phyloP scores from a whole-genome alignment of 2,888 invertebrate genomes.

The Drosophila prolongata region DNA sequence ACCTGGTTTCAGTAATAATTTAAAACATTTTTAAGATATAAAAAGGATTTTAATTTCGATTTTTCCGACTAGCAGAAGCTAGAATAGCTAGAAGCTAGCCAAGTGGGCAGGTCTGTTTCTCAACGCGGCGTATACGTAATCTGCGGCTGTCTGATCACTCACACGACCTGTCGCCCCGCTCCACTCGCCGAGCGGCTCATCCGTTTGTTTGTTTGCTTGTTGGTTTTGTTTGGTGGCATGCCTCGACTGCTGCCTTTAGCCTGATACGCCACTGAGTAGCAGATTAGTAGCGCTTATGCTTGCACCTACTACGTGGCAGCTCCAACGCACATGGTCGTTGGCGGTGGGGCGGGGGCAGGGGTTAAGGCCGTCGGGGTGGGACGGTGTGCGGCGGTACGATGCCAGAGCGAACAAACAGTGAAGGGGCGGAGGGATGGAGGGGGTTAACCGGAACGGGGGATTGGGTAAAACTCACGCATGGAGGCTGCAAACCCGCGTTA shows the following conservation, averaged over 20 bases:
- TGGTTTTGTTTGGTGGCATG: conserved; percentile 54
- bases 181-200: conserved; percentile 24
- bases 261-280: conserved; percentile 78
- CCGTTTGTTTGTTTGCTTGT: conserved; percentile 55
- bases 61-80: too few species aligned
- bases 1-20: too few species aligned
- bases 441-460: too few species aligned
- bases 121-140: conserved; percentile 76
- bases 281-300: conserved; percentile 80
- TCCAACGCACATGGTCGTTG: conserved; percentile 24
- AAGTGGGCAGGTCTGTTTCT: conserved; percentile 1
- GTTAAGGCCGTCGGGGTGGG: too few species aligned
- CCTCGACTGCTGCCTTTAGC: conserved; percentile 59
- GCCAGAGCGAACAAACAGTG: neutral
- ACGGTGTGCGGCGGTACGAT: too few species aligned
- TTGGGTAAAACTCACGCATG: conserved; percentile 26
- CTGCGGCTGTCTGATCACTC: conserved; percentile 74
- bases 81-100: neutral
- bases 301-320: conserved; percentile 75
- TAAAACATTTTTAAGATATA: too few species aligned
- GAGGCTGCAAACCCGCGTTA: conserved; percentile 33
- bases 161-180: conserved; percentile 50
- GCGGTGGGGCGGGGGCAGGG: neutral
- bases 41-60: neutral
- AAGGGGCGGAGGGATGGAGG: neutral